Evolutionary conservation across 2,113 vertebrate species (phyloP), one percentile per base, ranked within the genome.

Genomic region (Elaphurus davidianus): DNA sequence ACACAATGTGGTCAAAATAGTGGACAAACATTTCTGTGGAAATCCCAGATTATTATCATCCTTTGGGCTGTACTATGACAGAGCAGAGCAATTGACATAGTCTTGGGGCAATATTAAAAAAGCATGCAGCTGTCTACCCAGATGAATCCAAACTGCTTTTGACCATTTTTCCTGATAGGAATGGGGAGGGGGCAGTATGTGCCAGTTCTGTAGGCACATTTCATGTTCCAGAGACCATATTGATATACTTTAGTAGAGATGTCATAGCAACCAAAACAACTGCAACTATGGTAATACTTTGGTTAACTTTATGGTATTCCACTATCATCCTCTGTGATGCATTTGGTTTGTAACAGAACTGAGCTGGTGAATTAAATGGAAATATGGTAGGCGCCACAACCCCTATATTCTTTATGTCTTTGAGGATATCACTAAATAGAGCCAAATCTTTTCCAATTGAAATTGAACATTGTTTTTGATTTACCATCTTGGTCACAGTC

Each of bases 171-270:
- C 64, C 62, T 67, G 33, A 33, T 40, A 88, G 6, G 23, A 28
- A 57, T 50, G 81, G 33, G 1, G 6, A 1, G 1, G 3, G 2
- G 4, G 23, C 3, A 54, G 27, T 55, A 16, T 59, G 27, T 60
- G 16, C 11, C 81, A 60, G 7, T 30, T 52, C 25, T 71, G 45
- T 7, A 43, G 47, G 11, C 47, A 64, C 13, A 30, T 87, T 76
- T 33, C 36, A 95, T 47, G 27, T 40, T 88, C 6, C 14, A 67
- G 33, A 36, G 30, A 15, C 25, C 55, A 28, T 23, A 50, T 0
- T 27, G 25, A 83, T 57, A 89, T 28, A 15, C 83, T 89, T 60
- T 43, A 67, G 6, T 36, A 91, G 12, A 74, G 36, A 43, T 13
- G 14, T 21, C 33, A 47, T 12, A 40, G 30, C 28, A 33, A 55